Base-by-base conservation (phyloP, 2,888 invertebrate genomes). In the Aphodius sticticus region DNA sequence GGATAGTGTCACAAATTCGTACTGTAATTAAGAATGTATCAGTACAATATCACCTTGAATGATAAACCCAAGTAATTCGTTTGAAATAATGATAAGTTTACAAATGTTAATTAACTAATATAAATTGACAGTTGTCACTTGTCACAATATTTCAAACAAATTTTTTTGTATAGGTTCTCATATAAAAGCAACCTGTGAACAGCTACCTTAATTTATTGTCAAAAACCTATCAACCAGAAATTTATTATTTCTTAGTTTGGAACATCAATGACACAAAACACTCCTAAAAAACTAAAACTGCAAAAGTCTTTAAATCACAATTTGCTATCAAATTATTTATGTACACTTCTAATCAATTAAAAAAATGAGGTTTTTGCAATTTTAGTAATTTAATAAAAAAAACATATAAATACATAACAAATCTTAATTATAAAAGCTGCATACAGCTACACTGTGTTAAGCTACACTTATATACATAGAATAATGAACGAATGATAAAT, bases 401-500 rank as follows among this genome's bases (percentile, higher is more conserved):
- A 53, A 53, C 53, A 53, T 53, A 53, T 53, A 53, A 53, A 53
- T 53, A 53, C 53, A 53, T 53, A 53, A 53, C 53, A 53, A 53
- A 53, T 53, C 12, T 12, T 53, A 53, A 53, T 9, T 53, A 53
- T 53, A 53, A 53, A 53, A 12, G 53, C 53, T 53, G 53, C 53
- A 12, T 53, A 53, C 74, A 36, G 16, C 74, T 74, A 74, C 37
- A 35, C 74, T 74, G 16, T 36, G 37, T 36, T 36, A 74, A 74
- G n/a, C 16, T 74, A n/a, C 37, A 74, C 74, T 36, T 74, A 74
- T 26, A 15, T 71, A 71, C 35, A 74, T 37, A 36, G 36, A 74
- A 74, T 35, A 36, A 16, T 70, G 16, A 16, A 70, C 36, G 35
- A 74, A 70, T 70, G 15, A 16, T 70, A 74, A 74, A 74, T 15